phyloP scores from a whole-genome alignment of 2,888 invertebrate species.

The Mystacides longicornis region DNA sequence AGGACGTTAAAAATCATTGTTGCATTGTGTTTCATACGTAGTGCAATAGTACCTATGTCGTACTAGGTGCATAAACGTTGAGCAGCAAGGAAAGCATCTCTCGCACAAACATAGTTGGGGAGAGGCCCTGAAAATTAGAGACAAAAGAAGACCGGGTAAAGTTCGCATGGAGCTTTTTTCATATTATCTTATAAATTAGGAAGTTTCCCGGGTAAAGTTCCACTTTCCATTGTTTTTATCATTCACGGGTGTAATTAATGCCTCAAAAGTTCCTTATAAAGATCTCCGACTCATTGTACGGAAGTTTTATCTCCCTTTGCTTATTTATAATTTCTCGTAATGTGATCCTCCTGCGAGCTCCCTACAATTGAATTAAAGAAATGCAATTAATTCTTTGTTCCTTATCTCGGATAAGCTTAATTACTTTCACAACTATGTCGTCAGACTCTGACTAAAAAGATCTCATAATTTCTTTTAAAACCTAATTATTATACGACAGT shows the following conservation, averaged over 20 bases:
- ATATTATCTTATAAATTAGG: slow-evolving; percentile 14
- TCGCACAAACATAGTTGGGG: too few species aligned
- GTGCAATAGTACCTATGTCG: too few species aligned
- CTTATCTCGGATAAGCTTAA: neutral
- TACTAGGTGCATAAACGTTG: too few species aligned
- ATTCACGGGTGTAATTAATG: slow-evolving; percentile 17
- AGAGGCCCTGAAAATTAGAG: slow-evolving; percentile 2
- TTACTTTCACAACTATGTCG: neutral
- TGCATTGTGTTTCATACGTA: too few species aligned
- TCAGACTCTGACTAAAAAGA: too few species aligned
- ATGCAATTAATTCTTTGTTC: neutral
- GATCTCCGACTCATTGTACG: slow-evolving; percentile 12
- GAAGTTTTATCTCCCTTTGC: slow-evolving; percentile 11
- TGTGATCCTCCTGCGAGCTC: neutral
- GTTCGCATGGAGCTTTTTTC: slow-evolving; percentile 10
- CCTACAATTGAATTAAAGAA: slow-evolving; percentile 4
- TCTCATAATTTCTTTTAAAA: too few species aligned
- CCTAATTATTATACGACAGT: too few species aligned
- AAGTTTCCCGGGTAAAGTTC: slow-evolving; percentile 16
- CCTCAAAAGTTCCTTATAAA: slow-evolving; percentile 9
- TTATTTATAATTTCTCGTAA: slow-evolving; percentile 5
- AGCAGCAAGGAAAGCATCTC: too few species aligned
- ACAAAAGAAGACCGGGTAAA: slow-evolving; percentile 6
- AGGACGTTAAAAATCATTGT: too few species aligned
- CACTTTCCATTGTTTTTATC: slow-evolving; percentile 16